Evolutionary conservation across 2,113 vertebrate species (phyloP).

Genomic region (Dasyurus viverrinus): DNA sequence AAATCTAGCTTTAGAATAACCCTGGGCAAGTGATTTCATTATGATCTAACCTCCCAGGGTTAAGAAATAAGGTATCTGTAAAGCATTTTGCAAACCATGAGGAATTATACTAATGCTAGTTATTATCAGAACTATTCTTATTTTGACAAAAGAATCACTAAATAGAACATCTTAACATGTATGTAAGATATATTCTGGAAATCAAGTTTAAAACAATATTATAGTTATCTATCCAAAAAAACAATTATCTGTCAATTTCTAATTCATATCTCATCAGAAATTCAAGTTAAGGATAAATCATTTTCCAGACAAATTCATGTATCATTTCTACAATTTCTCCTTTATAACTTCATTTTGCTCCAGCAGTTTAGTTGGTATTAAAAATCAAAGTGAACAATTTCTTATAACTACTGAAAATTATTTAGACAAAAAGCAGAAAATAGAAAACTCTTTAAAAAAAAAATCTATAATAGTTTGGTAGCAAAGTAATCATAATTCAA

Average conservation of each 20-base stretch:
- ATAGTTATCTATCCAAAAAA: background rate
- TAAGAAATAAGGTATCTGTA: background rate
- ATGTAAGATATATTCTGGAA: background rate
- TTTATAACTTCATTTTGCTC: background rate
- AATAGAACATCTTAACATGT: conserved; percentile 37
- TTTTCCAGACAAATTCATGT: conserved; percentile 11
- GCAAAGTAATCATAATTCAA: conserved; percentile 27
- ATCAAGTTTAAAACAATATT: background rate
- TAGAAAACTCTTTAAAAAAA: conserved; percentile 12
- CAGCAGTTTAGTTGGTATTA: background rate
- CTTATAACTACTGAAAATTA: conserved; percentile 33
- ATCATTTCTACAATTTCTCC: conserved; percentile 1
- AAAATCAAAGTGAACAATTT: background rate
- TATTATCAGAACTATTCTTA: background rate
- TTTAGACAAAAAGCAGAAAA: background rate
- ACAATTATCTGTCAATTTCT: background rate
- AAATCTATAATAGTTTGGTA: conserved; percentile 27
- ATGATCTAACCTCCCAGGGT: background rate
- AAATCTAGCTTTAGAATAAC: background rate
- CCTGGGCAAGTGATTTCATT: background rate
- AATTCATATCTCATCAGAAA: conserved; percentile 20
- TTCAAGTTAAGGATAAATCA: background rate
- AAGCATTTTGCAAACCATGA: too few species aligned
- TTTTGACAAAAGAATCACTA: background rate
- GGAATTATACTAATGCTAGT: background rate